Evolutionary conservation across 92 coral and sea anemone genomes (phyloP).

Genomic region (Pocillopora grandis): DNA sequence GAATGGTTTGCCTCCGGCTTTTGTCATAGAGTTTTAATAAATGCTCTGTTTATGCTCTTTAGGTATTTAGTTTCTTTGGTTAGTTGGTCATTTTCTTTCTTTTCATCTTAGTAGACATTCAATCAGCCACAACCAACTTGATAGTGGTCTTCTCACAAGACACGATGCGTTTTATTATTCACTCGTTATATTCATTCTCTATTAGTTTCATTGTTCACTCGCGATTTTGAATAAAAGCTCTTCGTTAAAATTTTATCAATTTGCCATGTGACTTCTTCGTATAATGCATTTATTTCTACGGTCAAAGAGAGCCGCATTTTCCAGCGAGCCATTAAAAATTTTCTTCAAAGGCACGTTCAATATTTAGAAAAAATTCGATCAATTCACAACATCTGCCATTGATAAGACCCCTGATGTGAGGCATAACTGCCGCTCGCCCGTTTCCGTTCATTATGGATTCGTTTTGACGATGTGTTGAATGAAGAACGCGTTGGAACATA

Average conservation of each 20-base stretch:
- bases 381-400: constrained; percentile 2
- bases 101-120: too few relatives aligned
- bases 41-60: too few relatives aligned
- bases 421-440: background rate
- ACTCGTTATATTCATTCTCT: background rate
- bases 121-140: too few relatives aligned
- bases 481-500: constrained; percentile 27
- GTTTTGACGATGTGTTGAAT: constrained; percentile 19
- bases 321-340: background rate
- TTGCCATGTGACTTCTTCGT: background rate
- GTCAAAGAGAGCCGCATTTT: too few relatives aligned
- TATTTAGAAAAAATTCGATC: constrained; percentile 9
- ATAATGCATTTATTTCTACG: background rate
- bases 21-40: too few relatives aligned
- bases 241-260: background rate
- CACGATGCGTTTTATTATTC: too few relatives aligned
- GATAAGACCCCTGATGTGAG: constrained; percentile 23
- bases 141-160: too few relatives aligned
- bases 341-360: background rate
- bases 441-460: background rate
- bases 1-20: too few relatives aligned
- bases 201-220: background rate
- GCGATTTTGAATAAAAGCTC: background rate
- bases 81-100: too few relatives aligned
- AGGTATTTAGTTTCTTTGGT: too few relatives aligned